Evolutionary conservation across 1,140 invertebrate species (phyloP).

Genomic region (Magallana ariakensis): DNA sequence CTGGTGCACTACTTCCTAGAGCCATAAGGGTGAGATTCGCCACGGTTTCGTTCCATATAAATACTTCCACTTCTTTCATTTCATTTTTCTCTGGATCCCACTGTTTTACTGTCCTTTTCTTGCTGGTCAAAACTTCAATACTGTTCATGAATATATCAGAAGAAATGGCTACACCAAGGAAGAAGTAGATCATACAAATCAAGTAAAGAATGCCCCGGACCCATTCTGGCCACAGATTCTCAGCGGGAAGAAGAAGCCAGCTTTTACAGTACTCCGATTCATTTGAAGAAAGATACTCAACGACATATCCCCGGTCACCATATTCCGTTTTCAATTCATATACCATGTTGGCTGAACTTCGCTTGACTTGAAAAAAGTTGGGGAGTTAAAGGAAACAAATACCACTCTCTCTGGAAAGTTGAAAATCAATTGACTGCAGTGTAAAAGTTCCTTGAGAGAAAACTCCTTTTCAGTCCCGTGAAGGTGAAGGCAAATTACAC

Average conservation of each 20-base stretch:
- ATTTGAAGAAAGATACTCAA: constrained; percentile 59
- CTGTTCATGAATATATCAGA: constrained; percentile 84
- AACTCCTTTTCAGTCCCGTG: neutral
- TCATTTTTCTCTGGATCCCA: constrained; percentile 74
- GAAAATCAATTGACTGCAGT: neutral
- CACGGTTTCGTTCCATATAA: constrained; percentile 82
- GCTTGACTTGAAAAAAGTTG: neutral
- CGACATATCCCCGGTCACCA: constrained; percentile 65
- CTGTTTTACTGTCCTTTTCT: constrained; percentile 68
- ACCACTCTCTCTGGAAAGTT: neutral
- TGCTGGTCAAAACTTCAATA: constrained; percentile 81
- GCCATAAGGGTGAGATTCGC: constrained; percentile 82
- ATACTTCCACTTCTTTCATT: constrained; percentile 72
- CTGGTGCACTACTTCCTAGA: constrained; percentile 81
- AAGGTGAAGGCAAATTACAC: constrained; percentile 8
- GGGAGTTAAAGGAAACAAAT: neutral
- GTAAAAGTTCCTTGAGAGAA: neutral
- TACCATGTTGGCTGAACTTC: neutral
- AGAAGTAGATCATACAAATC: constrained; percentile 71
- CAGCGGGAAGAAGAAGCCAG: constrained; percentile 75
- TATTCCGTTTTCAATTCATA: neutral
- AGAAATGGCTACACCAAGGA: constrained; percentile 82
- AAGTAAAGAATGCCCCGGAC: constrained; percentile 73
- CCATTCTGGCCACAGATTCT: constrained; percentile 74
- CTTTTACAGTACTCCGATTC: constrained; percentile 64